Conservation (phyloP, 2,888 invertebrate species). For the Drosophila paucipuncta region DNA sequence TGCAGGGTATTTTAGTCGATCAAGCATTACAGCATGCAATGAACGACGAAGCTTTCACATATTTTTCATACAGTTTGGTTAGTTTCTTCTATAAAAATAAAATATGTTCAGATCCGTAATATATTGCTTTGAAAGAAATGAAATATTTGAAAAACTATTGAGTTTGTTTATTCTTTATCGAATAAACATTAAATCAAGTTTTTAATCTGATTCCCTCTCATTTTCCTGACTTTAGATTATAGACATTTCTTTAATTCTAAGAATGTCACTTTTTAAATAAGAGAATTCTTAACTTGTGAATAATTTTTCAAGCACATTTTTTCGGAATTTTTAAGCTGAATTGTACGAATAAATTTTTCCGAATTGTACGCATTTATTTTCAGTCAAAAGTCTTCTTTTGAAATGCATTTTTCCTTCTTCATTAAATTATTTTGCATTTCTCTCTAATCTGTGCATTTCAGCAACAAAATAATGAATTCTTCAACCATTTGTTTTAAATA, state of each 20-base stretch:
- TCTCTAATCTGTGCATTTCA: neutral
- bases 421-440: neutral
- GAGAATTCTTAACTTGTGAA: neutral
- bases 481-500: too few species aligned
- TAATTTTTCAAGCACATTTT: neutral
- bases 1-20: neutral
- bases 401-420: neutral
- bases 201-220: neutral
- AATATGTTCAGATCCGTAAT: neutral
- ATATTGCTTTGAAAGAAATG: neutral
- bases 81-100: neutral
- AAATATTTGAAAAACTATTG: neutral
- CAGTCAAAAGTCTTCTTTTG: neutral
- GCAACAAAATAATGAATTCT: neutral
- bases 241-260: neutral
- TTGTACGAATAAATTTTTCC: neutral
- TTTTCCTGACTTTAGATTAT: neutral
- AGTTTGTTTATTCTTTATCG: neutral
- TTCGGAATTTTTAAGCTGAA: neutral
- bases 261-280: neutral
- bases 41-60: neutral
- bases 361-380: neutral
- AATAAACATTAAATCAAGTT: neutral
- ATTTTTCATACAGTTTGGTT: neutral
- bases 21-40: neutral